Base-by-base conservation (phyloP, 64 coral and sea anemone genomes). In the Stichodactyla mertensii region DNA sequence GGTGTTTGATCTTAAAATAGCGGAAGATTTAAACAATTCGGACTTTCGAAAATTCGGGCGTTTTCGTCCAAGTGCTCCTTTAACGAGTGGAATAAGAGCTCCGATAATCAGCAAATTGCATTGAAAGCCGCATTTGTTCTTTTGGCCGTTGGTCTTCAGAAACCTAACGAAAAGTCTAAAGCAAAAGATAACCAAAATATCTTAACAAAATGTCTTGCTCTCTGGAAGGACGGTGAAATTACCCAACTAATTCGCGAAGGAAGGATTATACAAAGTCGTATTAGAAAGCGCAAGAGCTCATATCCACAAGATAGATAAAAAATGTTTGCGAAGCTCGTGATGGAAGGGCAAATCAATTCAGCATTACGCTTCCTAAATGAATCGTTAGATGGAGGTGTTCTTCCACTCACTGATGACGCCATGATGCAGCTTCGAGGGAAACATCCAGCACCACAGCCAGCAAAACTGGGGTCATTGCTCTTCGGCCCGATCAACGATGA, bases 121-220 rank as follows among this genome's bases (percentile, higher is more conserved):
- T 84, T 89, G 61, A 89, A 89, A 89, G 88, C 78, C 24, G 61
- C 70, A 67, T 77, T 90, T 85, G 88, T 90, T 90, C 82, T 90
- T 77, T 82, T 90, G 64, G 64, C 88, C 53, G 67, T 77, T 51
- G 88, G 66, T 77, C 88, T 84, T 66, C 88, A 90, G 84, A 84
- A 90, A 85, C 86, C 86, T 58, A 78, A 54, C 77, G 45, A 26
- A 74, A 86, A 74, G 51, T 86, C 85, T 22, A 86, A 86, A 77
- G 64, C 85, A 54, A 87, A 78, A 78, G 86, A 87, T 45, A 70
- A 87, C 22, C 86, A 87, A 54, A 64, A 53, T 19, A 52, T 70
- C 60, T 36, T 77, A 64, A 7, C 86, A 54, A 87, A 87, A 70
- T 54, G 70, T 74, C 69, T 87, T 52, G 53, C 27, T 27, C 64